These are phyloP conservation scores for Acanthopleura granulata DNA, from an alignment of 2,888 invertebrate genomes.

Conservation along the genomic window DNA sequence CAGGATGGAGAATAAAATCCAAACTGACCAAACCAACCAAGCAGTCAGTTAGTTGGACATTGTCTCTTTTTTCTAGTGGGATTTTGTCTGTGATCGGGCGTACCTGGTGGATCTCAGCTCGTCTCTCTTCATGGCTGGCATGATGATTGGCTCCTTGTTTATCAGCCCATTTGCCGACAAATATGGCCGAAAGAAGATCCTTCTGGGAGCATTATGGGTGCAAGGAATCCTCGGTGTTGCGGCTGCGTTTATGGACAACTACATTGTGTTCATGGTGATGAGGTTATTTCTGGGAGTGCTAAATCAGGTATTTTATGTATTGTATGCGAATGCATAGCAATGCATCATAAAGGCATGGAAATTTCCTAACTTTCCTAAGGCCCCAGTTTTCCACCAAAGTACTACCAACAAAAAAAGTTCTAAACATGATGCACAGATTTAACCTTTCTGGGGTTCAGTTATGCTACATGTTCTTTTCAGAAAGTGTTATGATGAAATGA, in stretches of 20 bases:
- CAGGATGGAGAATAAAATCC: too few relatives aligned
- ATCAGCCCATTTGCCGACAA: conserved; percentile 53
- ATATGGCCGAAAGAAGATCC: conserved; percentile 49
- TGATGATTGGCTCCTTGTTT: conserved; percentile 48
- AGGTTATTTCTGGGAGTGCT: conserved; percentile 54
- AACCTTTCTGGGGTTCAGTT: too few relatives aligned
- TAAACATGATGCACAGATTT: too few relatives aligned
- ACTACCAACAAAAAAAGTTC: too few relatives aligned
- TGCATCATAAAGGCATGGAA: too few relatives aligned
- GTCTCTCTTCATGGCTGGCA: conserved; percentile 59
- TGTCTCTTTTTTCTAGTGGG: conserved; percentile 46
- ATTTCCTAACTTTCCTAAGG: too few relatives aligned
- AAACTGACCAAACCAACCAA: too few relatives aligned
- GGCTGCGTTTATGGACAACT: conserved; percentile 43
- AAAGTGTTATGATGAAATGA: too few relatives aligned
- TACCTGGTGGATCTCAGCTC: conserved; percentile 54
- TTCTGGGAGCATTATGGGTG: conserved; percentile 44
- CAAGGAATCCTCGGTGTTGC: conserved; percentile 49
- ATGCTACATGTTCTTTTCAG: too few relatives aligned
- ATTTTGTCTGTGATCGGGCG: conserved; percentile 52
- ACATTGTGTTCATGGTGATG: conserved; percentile 44
- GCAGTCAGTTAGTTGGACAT: too few relatives aligned
- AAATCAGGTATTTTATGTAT: conserved; percentile 43
- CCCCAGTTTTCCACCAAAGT: too few relatives aligned
- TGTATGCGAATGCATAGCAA: too few relatives aligned